These are phyloP conservation scores for Thaleichthys pacificus DNA, from an alignment of 2,797 vertebrate genomes.

Conservation along the genomic window DNA sequence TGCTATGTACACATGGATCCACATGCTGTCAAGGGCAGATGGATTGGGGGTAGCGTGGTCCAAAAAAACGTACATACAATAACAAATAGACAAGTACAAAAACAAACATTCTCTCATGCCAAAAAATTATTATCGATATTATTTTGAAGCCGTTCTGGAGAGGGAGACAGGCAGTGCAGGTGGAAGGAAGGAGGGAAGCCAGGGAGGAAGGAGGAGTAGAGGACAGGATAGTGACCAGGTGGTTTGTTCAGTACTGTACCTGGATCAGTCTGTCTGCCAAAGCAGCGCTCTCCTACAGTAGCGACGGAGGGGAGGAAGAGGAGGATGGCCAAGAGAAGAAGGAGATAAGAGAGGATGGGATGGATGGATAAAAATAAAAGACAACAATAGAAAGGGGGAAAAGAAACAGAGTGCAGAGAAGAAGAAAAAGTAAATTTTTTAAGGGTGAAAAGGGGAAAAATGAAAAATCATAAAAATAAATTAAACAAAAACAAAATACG, in stretches of 20 bases:
- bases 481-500: neutral
- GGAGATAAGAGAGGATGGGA: slow-evolving; percentile 40
- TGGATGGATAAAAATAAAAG: neutral
- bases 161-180: slow-evolving; percentile 29
- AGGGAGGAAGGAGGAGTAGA: slow-evolving; percentile 22
- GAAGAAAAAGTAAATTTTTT: slow-evolving; percentile 44
- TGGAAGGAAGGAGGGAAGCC: slow-evolving; percentile 4
- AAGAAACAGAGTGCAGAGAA: slow-evolving; percentile 41
- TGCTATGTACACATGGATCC: slow-evolving; percentile 20
- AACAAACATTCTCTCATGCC: slow-evolving; percentile 59
- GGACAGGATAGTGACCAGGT: slow-evolving; percentile 23
- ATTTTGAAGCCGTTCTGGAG: slow-evolving; percentile 26
- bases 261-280: slow-evolving; percentile 97
- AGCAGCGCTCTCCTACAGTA: slow-evolving; percentile 92
- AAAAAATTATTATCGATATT: slow-evolving; percentile 6
- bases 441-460: slow-evolving; percentile 38
- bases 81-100: slow-evolving; percentile 1
- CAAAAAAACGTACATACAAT: slow-evolving; percentile 11
- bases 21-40: slow-evolving; percentile 50
- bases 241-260: slow-evolving; percentile 80
- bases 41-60: slow-evolving; percentile 14
- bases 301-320: slow-evolving; percentile 54
- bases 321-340: slow-evolving; percentile 60
- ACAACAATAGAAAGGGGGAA: slow-evolving; percentile 11
- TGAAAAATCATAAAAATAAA: neutral